Percentiles rank a stretch among this genome's conserved stretches.
These are phyloP conservation scores for Epinephelus awoara DNA, from an alignment of 2,797 vertebrate genomes.

Conservation along the genomic window DNA sequence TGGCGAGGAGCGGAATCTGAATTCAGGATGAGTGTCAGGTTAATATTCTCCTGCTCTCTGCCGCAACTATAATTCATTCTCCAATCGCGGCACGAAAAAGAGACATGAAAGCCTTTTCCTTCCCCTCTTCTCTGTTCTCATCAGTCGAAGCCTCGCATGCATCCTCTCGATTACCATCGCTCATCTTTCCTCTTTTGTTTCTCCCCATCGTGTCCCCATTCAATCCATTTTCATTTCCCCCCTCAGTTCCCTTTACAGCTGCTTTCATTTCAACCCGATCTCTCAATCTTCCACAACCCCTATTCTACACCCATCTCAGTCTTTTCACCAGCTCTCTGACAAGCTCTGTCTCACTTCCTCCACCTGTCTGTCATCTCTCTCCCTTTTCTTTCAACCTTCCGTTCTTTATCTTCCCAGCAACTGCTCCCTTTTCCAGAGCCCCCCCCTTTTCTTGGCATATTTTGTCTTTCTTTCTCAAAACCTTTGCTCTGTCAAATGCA, in stretches of 20 bases:
- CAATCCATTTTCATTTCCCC: conserved; percentile 80
- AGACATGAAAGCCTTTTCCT: conserved; percentile 76
- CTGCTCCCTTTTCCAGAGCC: conserved; percentile 35
- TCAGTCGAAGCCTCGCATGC: conserved; percentile 60
- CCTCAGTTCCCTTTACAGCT: conserved; percentile 75
- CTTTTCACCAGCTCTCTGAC: conserved; percentile 64
- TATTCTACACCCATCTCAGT: conserved; percentile 44
- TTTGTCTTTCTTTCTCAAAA: conserved; percentile 26
- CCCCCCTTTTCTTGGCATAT: conserved; percentile 35
- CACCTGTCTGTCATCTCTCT: conserved; percentile 71
- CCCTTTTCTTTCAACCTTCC: conserved; percentile 55
- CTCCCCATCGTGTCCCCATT: conserved; percentile 74
- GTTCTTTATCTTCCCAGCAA: conserved; percentile 34
- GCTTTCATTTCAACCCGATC: conserved; percentile 78
- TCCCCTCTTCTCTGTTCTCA: conserved; percentile 65
- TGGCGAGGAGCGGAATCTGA: conserved; percentile 52
- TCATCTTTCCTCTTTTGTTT: conserved; percentile 79
- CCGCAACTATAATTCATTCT: conserved; percentile 72
- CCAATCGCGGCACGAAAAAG: conserved; percentile 39
- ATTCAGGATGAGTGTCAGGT: conserved; percentile 72
- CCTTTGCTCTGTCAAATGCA: conserved; percentile 26
- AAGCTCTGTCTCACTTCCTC: conserved; percentile 71
- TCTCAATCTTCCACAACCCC: conserved; percentile 71
- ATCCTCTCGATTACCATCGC: conserved; percentile 80
- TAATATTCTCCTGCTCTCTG: conserved; percentile 67